Evolutionary conservation across 1,140 invertebrate species (phyloP).

Genomic region (Thereuonema tuberculata): DNA sequence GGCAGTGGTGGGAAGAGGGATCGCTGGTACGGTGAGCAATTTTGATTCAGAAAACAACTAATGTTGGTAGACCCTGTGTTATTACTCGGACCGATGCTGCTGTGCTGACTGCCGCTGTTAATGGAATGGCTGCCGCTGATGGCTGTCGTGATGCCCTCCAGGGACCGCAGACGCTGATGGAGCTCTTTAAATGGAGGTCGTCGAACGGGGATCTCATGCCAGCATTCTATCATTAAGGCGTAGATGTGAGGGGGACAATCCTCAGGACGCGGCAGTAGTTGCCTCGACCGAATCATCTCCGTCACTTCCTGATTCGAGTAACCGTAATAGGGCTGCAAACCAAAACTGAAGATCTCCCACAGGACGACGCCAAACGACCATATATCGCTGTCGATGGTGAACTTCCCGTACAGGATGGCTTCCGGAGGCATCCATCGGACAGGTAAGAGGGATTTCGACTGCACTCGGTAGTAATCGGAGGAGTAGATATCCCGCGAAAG

Average conservation of each 20-base stretch:
- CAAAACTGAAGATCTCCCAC: conserved; percentile 97
- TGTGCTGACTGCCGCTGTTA: too few species aligned
- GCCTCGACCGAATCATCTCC: conserved; percentile 86
- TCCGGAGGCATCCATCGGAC: conserved; percentile 86
- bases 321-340: conserved; percentile 79
- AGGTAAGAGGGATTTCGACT: conserved; percentile 38
- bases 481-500: conserved; percentile 80
- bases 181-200: too few species aligned
- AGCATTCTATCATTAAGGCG: too few species aligned
- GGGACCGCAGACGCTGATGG: too few species aligned
- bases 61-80: too few species aligned
- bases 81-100: too few species aligned
- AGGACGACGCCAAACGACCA: conserved; percentile 97
- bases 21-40: too few species aligned
- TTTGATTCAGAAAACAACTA: too few species aligned
- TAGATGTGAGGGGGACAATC: conserved; percentile 83
- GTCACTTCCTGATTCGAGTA: conserved; percentile 96
- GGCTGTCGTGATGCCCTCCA: too few species aligned
- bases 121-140: too few species aligned
- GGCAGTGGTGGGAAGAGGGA: too few species aligned
- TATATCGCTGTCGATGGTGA: conserved; percentile 93
- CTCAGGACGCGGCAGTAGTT: conserved; percentile 82
- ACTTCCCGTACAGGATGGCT: conserved; percentile 88
- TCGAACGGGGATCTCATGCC: too few species aligned
- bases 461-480: conserved; percentile 51